Percentiles rank a stretch among this genome's conserved stretches.
Evolutionary conservation across 2,113 vertebrate genomes (phyloP).

Genomic region (Microtus richardsoni): DNA sequence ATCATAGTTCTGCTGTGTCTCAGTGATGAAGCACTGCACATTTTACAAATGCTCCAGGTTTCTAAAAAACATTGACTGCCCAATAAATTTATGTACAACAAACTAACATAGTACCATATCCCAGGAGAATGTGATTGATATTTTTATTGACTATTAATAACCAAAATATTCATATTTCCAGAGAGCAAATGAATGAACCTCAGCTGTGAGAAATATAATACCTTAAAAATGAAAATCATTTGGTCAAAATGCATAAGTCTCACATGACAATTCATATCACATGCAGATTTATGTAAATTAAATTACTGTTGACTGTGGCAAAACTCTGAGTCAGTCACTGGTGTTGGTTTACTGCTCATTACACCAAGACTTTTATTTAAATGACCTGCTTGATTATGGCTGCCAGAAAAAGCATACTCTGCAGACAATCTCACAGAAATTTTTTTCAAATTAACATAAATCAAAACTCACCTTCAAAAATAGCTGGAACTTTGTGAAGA

Average conservation of each 20-base stretch:
- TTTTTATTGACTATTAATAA: constrained; percentile 18
- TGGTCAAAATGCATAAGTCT: constrained; percentile 47
- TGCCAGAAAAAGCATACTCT: constrained; percentile 67
- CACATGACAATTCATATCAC: constrained; percentile 9
- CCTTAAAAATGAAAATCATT: constrained; percentile 49
- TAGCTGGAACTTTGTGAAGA: constrained; percentile 46
- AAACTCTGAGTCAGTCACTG: constrained; percentile 19
- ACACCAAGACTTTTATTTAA: constrained; percentile 35
- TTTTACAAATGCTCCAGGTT: background rate
- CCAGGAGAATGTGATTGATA: background rate
- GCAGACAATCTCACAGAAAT: constrained; percentile 61
- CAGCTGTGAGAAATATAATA: constrained; percentile 32
- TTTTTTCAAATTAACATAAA: constrained; percentile 74
- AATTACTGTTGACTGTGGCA: background rate
- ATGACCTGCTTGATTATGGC: constrained; percentile 70
- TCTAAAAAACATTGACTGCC: background rate
- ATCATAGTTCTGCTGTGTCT: background rate
- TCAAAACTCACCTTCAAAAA: constrained; percentile 74
- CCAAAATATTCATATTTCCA: constrained; percentile 14
- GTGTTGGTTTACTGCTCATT: constrained; percentile 60
- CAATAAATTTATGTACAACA: background rate
- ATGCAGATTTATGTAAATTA: constrained; percentile 57
- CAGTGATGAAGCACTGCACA: background rate
- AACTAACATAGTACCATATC: background rate
- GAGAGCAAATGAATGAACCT: background rate